Conservation (phyloP, 1,140 invertebrate genomes). For the Tetraneura akinire region DNA sequence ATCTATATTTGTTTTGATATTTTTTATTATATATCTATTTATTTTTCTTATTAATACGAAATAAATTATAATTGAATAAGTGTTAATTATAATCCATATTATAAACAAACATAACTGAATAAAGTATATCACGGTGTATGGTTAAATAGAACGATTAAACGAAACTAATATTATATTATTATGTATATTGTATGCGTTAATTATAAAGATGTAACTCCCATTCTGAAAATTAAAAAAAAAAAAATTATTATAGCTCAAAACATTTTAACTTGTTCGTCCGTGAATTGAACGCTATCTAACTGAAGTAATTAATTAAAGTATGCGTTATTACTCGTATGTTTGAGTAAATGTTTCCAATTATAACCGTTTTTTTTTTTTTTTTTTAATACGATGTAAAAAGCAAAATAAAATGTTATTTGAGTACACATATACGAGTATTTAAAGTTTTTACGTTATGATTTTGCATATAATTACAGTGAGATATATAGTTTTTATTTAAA, state of each 20-base stretch:
- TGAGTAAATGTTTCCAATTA: no score
- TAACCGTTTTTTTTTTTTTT: no score
- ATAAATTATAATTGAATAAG: not conserved
- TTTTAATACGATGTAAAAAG: no score
- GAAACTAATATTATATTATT: not conserved
- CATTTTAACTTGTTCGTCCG: not conserved
- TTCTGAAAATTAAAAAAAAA: not conserved
- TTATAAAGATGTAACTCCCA: not conserved
- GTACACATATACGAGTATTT: no score
- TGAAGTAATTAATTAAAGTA: no score
- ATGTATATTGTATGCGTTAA: not conserved
- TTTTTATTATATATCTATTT: no score
- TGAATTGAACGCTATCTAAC: not conserved
- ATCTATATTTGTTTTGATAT: not conserved
- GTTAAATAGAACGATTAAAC: not conserved
- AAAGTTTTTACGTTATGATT: no score
- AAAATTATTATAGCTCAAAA: not conserved
- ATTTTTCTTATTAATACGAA: no score
- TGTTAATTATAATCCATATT: not conserved
- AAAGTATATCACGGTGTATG: constrained; percentile 12
- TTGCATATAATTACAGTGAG: no score
- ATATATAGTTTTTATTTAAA: no score
- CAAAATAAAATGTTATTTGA: no score
- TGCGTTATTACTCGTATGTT: no score
- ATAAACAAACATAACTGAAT: not conserved